Evolutionary conservation across 2,888 invertebrate genomes (phyloP).

Genomic region (Dolomedes plantarius): DNA sequence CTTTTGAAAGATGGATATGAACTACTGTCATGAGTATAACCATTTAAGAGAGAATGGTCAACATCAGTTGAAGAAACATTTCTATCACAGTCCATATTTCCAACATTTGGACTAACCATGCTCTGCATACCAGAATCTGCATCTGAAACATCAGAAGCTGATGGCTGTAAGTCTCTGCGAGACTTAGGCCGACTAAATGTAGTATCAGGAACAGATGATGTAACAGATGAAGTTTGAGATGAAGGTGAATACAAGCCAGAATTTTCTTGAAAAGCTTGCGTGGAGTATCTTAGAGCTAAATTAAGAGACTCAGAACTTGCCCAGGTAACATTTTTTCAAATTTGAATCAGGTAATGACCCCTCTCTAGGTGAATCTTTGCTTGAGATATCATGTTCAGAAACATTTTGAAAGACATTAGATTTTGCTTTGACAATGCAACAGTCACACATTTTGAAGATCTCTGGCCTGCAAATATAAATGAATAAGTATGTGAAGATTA

Average conservation of each 20-base stretch:
- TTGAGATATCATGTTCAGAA: constrained; percentile 51
- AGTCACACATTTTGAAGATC: constrained; percentile 57
- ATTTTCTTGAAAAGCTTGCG: constrained; percentile 66
- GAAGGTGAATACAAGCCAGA: constrained; percentile 66
- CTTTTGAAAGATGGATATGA: constrained; percentile 25
- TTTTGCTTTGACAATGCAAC: constrained; percentile 59
- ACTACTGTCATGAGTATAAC: constrained; percentile 26
- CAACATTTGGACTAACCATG: constrained; percentile 63
- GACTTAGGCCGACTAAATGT: constrained; percentile 43
- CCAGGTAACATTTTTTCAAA: constrained; percentile 45
- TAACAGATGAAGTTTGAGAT: constrained; percentile 63
- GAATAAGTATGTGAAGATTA: neutral
- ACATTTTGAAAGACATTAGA: constrained; percentile 54
- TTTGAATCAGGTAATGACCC: constrained; percentile 45
- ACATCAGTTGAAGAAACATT: constrained; percentile 30
- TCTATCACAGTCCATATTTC: constrained; percentile 34
- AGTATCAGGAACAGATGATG: constrained; percentile 56
- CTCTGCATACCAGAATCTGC: constrained; percentile 70
- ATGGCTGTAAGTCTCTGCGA: constrained; percentile 53
- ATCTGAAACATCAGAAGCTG: constrained; percentile 61
- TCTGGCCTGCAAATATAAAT: constrained; percentile 49
- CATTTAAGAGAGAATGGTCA: constrained; percentile 41
- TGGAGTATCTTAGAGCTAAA: constrained; percentile 50
- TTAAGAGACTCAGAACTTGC: constrained; percentile 49
- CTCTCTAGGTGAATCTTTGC: constrained; percentile 33